These are phyloP conservation scores for Otolemur crassicaudatus DNA, from an alignment of 2,797 vertebrate genomes.

Conservation along the genomic window DNA sequence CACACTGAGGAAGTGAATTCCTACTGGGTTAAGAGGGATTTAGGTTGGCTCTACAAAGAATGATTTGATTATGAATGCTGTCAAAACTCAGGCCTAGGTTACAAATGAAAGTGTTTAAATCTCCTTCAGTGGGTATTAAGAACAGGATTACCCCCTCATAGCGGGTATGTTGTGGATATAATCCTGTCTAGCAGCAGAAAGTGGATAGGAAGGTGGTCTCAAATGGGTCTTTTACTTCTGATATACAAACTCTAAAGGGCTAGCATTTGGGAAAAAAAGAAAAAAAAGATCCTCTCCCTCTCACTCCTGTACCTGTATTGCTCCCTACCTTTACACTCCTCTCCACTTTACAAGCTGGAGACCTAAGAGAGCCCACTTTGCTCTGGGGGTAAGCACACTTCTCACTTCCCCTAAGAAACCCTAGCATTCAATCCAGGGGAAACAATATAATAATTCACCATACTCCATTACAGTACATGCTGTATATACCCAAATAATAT, in stretches of 20 bases:
- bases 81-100: slow-evolving; percentile 63
- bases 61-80: slow-evolving; percentile 57
- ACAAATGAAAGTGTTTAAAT: slow-evolving; percentile 66
- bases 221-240: slow-evolving; percentile 8
- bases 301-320: not conserved
- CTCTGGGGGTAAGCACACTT: not conserved
- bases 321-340: not conserved
- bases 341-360: not conserved
- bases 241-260: not conserved
- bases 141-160: slow-evolving; percentile 43
- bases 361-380: not conserved
- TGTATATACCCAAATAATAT: slow-evolving; percentile 17
- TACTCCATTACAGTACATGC: not conserved
- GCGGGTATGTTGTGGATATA: slow-evolving; percentile 7
- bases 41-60: slow-evolving; percentile 62
- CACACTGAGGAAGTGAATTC: not conserved
- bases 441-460: slow-evolving; percentile 11
- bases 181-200: slow-evolving; percentile 57
- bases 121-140: slow-evolving; percentile 60
- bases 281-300: not conserved
- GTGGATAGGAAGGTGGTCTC: slow-evolving; percentile 44
- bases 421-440: slow-evolving; percentile 15
- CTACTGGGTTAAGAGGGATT: slow-evolving; percentile 71
- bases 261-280: not conserved
- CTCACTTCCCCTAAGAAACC: not conserved